Conservation (phyloP, 1,140 invertebrate species). For the Spodoptera litura region DNA sequence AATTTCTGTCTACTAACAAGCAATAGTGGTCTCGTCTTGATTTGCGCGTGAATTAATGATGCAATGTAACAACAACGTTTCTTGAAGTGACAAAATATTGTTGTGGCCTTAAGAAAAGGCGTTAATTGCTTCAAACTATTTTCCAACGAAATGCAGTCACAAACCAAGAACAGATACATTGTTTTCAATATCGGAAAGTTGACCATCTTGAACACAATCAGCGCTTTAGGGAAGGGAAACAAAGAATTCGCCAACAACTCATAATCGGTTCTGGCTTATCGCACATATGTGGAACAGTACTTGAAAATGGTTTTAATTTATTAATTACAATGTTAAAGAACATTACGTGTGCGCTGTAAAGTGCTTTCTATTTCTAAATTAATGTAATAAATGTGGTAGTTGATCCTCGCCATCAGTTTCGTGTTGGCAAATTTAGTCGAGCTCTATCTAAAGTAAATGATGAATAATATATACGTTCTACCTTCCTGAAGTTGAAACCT, state of each 20-base stretch:
- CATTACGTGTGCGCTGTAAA: not conserved
- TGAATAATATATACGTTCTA: conserved; percentile 9
- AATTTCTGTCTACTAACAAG: not conserved
- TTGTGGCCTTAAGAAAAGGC: not conserved
- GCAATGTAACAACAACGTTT: not conserved
- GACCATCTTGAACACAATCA: not conserved
- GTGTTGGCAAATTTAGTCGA: conserved; percentile 67
- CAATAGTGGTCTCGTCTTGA: not conserved
- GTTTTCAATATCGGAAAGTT: not conserved
- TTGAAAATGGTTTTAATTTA: not conserved
- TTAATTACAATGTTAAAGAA: too few species aligned
- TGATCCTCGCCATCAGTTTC: conserved; percentile 58
- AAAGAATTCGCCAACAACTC: not conserved
- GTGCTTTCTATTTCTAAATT: not conserved
- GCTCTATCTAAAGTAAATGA: conserved; percentile 59
- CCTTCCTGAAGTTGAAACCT: not conserved
- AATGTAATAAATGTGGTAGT: conserved; percentile 2
- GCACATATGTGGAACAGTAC: too few species aligned
- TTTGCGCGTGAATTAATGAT: conserved; percentile 2
- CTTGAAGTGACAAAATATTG: not conserved
- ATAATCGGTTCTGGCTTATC: not conserved
- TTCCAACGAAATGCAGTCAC: not conserved
- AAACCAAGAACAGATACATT: not conserved
- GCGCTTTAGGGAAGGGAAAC: not conserved
- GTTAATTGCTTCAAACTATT: not conserved